Evolutionary conservation across 2,888 invertebrate species (phyloP).

Genomic region (Aquatica leii): DNA sequence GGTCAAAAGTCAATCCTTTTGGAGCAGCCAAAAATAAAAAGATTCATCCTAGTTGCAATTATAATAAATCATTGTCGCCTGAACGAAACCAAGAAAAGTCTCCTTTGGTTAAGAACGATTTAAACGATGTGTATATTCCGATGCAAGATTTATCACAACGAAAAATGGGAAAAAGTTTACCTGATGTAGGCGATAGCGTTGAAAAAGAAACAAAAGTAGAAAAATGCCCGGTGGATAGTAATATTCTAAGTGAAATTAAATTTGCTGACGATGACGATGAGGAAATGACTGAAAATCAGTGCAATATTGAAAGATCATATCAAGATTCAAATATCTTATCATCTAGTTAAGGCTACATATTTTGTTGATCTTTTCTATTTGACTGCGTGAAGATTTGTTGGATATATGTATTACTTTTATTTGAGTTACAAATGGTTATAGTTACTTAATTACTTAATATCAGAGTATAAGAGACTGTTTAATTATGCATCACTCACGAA

Average conservation of each 20-base stretch:
- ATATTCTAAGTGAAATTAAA: constrained; percentile 71
- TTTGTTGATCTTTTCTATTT: constrained; percentile 15
- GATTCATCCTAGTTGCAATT: constrained; percentile 46
- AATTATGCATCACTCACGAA: constrained; percentile 7
- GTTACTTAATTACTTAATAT: constrained; percentile 1
- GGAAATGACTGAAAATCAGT: constrained; percentile 50
- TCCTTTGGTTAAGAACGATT: constrained; percentile 41
- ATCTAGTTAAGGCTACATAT: constrained; percentile 50
- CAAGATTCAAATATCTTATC: constrained; percentile 58
- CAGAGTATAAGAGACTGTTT: not conserved
- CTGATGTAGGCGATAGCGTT: constrained; percentile 41
- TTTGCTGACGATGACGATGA: constrained; percentile 77
- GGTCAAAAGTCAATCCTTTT: constrained; percentile 45
- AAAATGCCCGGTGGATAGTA: constrained; percentile 70
- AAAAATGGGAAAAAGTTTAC: constrained; percentile 37
- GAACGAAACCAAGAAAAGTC: constrained; percentile 43
- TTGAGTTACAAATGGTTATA: not conserved
- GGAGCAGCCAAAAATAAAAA: constrained; percentile 45
- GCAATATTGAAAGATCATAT: constrained; percentile 58
- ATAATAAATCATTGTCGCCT: constrained; percentile 41
- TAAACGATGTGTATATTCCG: constrained; percentile 47
- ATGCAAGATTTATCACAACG: constrained; percentile 51
- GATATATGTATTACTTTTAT: not conserved
- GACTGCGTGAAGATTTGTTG: constrained; percentile 6
- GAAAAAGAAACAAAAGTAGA: constrained; percentile 75